These are phyloP conservation scores for Agrotis segetum DNA, from an alignment of 2,888 invertebrate genomes.

Conservation along the genomic window DNA sequence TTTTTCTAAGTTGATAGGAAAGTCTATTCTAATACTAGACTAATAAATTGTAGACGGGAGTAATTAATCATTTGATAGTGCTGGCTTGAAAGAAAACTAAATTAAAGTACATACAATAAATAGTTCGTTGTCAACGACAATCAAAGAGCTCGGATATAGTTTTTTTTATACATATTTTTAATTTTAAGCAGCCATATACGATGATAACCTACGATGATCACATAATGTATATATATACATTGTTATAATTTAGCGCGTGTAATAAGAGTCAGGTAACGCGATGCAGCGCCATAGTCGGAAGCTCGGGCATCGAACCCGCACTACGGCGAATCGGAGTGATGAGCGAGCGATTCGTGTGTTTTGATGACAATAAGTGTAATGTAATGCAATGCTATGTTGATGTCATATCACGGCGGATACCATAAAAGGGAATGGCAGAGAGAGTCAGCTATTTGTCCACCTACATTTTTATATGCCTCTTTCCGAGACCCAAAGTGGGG, in stretches of 20 bases:
- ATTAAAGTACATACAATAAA: neutral
- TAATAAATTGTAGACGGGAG: slow-evolving; percentile 18
- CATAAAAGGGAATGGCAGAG: slow-evolving; percentile 41
- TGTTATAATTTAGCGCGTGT: slow-evolving; percentile 62
- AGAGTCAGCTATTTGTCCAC: neutral
- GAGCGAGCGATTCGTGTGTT: slow-evolving; percentile 65
- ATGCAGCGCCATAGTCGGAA: slow-evolving; percentile 80
- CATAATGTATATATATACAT: slow-evolving; percentile 45
- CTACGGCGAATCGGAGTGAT: slow-evolving; percentile 73
- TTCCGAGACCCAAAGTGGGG: too few relatives aligned
- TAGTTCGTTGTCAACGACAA: neutral
- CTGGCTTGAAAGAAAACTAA: neutral
- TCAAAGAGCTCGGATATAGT: slow-evolving; percentile 7
- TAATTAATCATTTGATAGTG: slow-evolving; percentile 20
- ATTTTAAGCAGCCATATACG: neutral
- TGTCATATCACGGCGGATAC: slow-evolving; percentile 38
- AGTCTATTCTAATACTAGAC: slow-evolving; percentile 32
- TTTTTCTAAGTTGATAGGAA: slow-evolving; percentile 39
- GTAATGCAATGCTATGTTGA: slow-evolving; percentile 52
- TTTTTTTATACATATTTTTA: slow-evolving; percentile 6
- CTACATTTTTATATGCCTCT: neutral
- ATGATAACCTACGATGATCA: slow-evolving; percentile 30
- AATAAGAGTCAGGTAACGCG: slow-evolving; percentile 64
- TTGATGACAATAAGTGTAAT: slow-evolving; percentile 61
- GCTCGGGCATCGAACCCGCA: slow-evolving; percentile 82